Evolutionary conservation across 2,888 invertebrate genomes (phyloP).

Genomic region (Euplexia lucipara): DNA sequence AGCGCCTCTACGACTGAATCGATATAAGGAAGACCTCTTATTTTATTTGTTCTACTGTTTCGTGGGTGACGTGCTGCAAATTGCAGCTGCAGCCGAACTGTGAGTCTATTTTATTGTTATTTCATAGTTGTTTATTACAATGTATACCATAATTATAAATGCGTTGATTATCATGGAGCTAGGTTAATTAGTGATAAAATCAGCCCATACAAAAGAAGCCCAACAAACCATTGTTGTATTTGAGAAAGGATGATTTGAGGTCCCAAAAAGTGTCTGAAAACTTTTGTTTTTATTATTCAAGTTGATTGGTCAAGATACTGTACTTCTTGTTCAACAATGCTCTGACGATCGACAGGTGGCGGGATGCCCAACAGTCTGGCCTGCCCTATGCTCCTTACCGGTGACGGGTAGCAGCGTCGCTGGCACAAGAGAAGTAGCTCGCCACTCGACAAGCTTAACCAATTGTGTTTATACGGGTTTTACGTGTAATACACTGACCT

Average conservation of each 20-base stretch:
- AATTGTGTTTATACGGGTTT: constrained; percentile 33
- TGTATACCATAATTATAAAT: constrained; percentile 3
- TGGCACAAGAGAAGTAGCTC: constrained; percentile 50
- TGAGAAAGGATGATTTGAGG: not conserved
- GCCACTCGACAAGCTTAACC: constrained; percentile 27
- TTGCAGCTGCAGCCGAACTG: constrained; percentile 99
- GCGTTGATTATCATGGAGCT: not conserved
- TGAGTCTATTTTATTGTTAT: constrained; percentile 89
- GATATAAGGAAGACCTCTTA: constrained; percentile 99
- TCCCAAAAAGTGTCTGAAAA: not conserved
- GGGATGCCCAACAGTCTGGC: constrained; percentile 49
- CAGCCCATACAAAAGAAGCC: not conserved
- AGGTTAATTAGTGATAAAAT: not conserved
- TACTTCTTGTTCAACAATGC: constrained; percentile 45
- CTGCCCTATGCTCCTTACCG: constrained; percentile 49
- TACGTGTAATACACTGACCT: constrained; percentile 8
- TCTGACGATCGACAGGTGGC: constrained; percentile 46
- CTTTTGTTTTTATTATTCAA: not conserved
- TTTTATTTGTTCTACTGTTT: constrained; percentile 99
- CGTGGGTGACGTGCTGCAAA: constrained; percentile 99
- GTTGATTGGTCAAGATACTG: not conserved
- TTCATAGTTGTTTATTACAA: constrained; percentile 15
- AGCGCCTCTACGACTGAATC: constrained; percentile 98
- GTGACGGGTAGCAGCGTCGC: constrained; percentile 55
- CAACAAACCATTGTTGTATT: not conserved